phyloP scores from a whole-genome alignment of 1,140 invertebrate genomes.

The Drosophila sechellia region DNA sequence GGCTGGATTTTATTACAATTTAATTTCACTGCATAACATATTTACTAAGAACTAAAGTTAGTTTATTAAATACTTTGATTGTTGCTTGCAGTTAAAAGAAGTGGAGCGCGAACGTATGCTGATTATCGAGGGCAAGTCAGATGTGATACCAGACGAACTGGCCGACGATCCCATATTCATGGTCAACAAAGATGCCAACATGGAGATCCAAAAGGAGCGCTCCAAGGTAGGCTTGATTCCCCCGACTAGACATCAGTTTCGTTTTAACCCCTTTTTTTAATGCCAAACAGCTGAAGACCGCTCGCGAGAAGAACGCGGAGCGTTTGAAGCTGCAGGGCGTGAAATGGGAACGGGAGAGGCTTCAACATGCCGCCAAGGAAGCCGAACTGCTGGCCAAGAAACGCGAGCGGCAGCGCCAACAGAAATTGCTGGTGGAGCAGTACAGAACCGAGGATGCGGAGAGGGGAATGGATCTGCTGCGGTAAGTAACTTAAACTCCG shows the following conservation, averaged over 20 bases:
- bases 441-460: conserved; percentile 74
- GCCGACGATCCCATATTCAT: conserved; percentile 87
- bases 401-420: conserved; percentile 57
- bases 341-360: conserved; percentile 80
- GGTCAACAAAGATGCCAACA: conserved; percentile 86
- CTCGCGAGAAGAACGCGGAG: conserved; percentile 79
- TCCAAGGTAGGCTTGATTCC: conserved; percentile 84
- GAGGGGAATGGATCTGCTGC: conserved; percentile 75
- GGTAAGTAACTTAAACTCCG: conserved; percentile 53
- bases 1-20: neutral
- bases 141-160: conserved; percentile 87
- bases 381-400: conserved; percentile 67
- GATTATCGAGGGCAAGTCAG: conserved; percentile 86
- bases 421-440: conserved; percentile 72
- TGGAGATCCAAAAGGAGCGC: conserved; percentile 85
- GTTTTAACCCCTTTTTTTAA: neutral
- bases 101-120: conserved; percentile 87
- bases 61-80: neutral
- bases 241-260: neutral
- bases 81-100: conserved; percentile 85
- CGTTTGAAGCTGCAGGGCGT: conserved; percentile 74
- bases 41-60: too few species aligned
- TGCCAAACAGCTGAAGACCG: conserved; percentile 70
- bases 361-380: conserved; percentile 75
- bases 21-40: neutral